Evolutionary conservation across 2,113 vertebrate species (phyloP).

Genomic region (Eudorcas thomsonii): DNA sequence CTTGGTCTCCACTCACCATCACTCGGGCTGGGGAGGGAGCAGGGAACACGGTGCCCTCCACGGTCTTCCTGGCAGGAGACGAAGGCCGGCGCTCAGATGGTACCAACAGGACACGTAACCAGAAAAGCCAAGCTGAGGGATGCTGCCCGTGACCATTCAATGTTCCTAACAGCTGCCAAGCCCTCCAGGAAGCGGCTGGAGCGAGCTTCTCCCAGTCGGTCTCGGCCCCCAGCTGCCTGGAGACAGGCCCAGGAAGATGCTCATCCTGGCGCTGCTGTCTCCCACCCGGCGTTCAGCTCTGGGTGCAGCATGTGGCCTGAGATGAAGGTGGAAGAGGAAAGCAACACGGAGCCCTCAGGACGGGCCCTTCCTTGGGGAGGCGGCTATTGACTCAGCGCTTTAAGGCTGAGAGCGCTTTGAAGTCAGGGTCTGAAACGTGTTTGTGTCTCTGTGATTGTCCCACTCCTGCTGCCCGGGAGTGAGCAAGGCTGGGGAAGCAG

Average conservation of each 20-base stretch:
- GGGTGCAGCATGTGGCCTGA: background rate
- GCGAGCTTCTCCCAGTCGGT: rapidly evolving
- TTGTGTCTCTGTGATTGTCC: background rate
- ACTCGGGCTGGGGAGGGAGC: background rate
- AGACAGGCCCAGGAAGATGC: background rate
- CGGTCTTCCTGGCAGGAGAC: rapidly evolving
- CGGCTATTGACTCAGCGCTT: background rate
- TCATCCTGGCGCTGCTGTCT: rapidly evolving
- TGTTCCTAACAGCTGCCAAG: too few relatives aligned
- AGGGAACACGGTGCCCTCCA: background rate
- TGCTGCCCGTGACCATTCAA: background rate
- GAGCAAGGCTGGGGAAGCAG: too few relatives aligned
- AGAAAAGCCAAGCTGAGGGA: background rate
- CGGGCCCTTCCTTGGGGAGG: rapidly evolving
- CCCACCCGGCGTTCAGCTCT: rapidly evolving
- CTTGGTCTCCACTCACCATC: background rate
- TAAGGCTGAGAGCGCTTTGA: rapidly evolving
- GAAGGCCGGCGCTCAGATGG: background rate
- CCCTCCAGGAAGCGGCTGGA: too few relatives aligned
- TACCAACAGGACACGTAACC: background rate
- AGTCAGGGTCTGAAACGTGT: background rate
- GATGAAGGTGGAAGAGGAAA: background rate
- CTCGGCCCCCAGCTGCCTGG: background rate
- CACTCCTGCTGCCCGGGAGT: background rate
- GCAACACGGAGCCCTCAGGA: rapidly evolving